Evolutionary conservation across 1,140 invertebrate species (phyloP), one percentile per base, ranked within the genome.

Genomic region (Drosophila oshimai): DNA sequence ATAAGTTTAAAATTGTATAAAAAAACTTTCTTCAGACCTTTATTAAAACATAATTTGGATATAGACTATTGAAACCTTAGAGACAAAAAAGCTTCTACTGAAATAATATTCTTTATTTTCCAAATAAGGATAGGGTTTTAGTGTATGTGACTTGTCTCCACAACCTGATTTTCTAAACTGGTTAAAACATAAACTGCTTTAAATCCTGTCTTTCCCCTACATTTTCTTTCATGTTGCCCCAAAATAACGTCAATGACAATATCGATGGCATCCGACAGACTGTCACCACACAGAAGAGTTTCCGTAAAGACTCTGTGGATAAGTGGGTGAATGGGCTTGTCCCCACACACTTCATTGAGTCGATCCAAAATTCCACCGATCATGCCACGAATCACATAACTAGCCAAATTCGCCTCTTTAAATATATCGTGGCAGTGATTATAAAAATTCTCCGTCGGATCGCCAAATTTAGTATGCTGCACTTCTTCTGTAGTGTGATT

Each of bases 301-400:
- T 17, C 61, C 46, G 2, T 9, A n/a, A 10, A 74, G 3, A 6
- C 22, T 37, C 0, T 9, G 10, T 12, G 41, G 31, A 6, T 47
- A 0, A 46, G 5, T 6, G 41, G 17, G 3, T 42, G 18, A 0
- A 28, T 22, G 7, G 22, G 13, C 0, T 31, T 13, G 6, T 24
- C 18, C 1, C 12, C 1, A 4, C 67, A 71, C 3, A 44, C n/a
- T 3, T 33, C 6, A 0, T 49, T 7, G 2, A 54, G n/a, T 0
- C 6, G 17, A 6, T 15, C 2, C 12, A 31, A 29, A 2, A 74
- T 12, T 2, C 12, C 20, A 0, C 37, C 24, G 3, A 36, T 4
- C 7, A 75, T 51, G 9, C 6, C 45, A n/a, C 7, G 26, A 2
- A 75, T 50, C 1, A 75, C n/a, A 3, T 20, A 2, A 1, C 12